Evolutionary conservation across 1,140 invertebrate genomes (phyloP).

Genomic region (Diorhabda elongata): DNA sequence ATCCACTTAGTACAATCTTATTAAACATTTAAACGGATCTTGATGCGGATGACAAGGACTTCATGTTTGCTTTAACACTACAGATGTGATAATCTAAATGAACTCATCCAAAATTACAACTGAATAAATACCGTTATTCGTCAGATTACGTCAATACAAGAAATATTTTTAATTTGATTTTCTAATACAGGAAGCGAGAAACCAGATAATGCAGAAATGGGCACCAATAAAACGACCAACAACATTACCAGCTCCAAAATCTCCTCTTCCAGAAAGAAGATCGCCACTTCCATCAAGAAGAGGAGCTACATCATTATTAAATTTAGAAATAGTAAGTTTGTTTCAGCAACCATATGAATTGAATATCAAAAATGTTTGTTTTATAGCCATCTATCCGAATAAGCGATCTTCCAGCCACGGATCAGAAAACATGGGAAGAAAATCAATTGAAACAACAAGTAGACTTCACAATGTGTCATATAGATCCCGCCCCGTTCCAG

Average conservation of each 20-base stretch:
- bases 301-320: conserved; percentile 9
- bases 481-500: conserved; percentile 97
- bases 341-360: too few relatives aligned
- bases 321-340: conserved; percentile 12
- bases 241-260: conserved; percentile 13
- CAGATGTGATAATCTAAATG: too few relatives aligned
- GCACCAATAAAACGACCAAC: conserved; percentile 3
- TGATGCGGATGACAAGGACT: too few relatives aligned
- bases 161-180: background rate
- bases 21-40: too few relatives aligned
- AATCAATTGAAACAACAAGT: conserved; percentile 79
- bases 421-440: conserved; percentile 86
- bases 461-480: conserved; percentile 82
- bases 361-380: too few relatives aligned
- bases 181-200: conserved; percentile 18
- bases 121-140: too few relatives aligned
- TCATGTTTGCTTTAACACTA: too few relatives aligned
- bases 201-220: conserved; percentile 17
- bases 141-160: too few relatives aligned
- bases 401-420: conserved; percentile 80
- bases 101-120: too few relatives aligned
- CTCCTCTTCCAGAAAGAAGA: conserved; percentile 19
- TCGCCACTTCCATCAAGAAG: conserved; percentile 12
- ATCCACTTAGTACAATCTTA: too few relatives aligned
- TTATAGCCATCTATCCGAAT: conserved; percentile 17